Evolutionary conservation across 2,113 vertebrate genomes (phyloP).

Genomic region (Dipodomys ordii): DNA sequence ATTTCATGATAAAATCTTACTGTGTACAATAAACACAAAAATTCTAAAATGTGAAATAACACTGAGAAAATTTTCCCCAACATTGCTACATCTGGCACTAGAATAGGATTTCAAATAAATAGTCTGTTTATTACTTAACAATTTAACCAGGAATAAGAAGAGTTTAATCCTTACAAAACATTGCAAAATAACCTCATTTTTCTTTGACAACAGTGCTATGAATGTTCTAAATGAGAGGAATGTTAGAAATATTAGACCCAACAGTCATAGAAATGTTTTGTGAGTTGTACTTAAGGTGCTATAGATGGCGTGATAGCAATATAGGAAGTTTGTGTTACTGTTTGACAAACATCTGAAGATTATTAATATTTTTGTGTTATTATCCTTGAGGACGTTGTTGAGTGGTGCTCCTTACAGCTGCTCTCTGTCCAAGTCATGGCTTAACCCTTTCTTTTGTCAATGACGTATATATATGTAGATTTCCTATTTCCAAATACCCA

Average conservation of each 20-base stretch:
- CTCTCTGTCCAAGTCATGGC: neutral
- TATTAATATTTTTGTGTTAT: neutral
- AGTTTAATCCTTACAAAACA: neutral
- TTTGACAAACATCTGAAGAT: neutral
- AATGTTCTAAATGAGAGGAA: neutral
- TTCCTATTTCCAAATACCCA: neutral
- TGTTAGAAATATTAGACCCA: neutral
- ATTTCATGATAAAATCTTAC: no score
- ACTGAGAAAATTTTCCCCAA: neutral
- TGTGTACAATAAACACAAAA: no score
- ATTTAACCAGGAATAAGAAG: neutral
- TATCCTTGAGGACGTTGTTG: neutral
- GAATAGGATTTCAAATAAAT: neutral
- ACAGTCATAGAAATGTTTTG: neutral
- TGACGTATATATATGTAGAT: neutral
- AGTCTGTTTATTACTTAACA: neutral
- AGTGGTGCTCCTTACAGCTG: neutral
- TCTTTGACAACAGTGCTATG: neutral
- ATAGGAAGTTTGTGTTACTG: neutral
- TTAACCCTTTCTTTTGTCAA: neutral
- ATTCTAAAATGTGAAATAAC: no score
- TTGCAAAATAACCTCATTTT: constrained; percentile 5
- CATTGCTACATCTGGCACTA: neutral
- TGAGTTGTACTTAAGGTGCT: neutral
- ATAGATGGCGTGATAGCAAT: neutral